Evolutionary conservation across 2,113 vertebrate genomes (phyloP).

Genomic region (Cheirogaleus medius): DNA sequence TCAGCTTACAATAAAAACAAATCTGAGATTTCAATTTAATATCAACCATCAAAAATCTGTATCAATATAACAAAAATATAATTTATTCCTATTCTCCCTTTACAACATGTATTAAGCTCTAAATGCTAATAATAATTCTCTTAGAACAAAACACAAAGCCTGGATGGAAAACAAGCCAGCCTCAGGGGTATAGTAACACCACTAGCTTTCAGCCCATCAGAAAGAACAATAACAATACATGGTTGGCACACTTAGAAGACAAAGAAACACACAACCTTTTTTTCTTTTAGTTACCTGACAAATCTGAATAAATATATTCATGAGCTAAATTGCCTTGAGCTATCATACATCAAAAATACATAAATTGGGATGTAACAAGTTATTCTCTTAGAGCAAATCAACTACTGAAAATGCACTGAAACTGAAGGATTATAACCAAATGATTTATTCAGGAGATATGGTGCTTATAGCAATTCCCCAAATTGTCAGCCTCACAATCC

Average conservation of each 20-base stretch:
- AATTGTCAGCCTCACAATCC: neutral
- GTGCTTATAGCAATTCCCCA: neutral
- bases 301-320: neutral
- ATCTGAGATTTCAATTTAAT: conserved; percentile 1
- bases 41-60: neutral
- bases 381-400: neutral
- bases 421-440: neutral
- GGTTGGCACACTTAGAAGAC: neutral
- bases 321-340: neutral
- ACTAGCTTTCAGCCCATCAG: neutral
- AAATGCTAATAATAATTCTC: neutral
- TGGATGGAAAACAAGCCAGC: neutral
- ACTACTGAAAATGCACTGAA: neutral
- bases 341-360: neutral
- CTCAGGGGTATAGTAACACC: neutral
- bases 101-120: neutral
- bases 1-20: neutral
- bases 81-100: conserved; percentile 7
- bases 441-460: neutral
- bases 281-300: neutral
- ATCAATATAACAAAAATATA: neutral
- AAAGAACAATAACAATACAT: neutral
- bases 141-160: neutral
- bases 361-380: neutral
- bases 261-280: neutral